Percentiles rank a stretch among this genome's conserved stretches.
Evolutionary conservation across 2,888 invertebrate species (phyloP).

Genomic region (Notocelia uddmanniana): DNA sequence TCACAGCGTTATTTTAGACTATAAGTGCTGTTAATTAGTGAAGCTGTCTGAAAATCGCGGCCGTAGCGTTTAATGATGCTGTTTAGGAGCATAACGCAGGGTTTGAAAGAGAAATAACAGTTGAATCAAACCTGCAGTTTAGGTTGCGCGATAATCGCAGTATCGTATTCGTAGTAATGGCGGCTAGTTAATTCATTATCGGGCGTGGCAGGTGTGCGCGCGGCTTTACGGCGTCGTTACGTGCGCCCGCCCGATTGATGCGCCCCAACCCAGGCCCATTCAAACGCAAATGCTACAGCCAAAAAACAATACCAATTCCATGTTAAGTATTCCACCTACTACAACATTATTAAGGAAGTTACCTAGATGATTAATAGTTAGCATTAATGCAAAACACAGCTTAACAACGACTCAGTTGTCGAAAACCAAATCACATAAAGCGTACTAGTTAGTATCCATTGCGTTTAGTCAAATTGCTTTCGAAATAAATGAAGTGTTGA

Average conservation of each 20-base stretch:
- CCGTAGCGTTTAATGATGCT: constrained; percentile 16
- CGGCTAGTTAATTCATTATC: constrained; percentile 78
- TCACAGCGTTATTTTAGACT: not conserved
- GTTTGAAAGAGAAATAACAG: constrained; percentile 59
- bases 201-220: constrained; percentile 73
- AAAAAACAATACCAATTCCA: constrained; percentile 36
- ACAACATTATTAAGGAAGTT: constrained; percentile 1
- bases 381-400: not conserved
- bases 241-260: constrained; percentile 44
- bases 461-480: constrained; percentile 78
- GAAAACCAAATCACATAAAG: constrained; percentile 58
- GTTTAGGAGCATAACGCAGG: constrained; percentile 16
- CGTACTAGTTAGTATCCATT: constrained; percentile 61
- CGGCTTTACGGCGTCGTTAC: constrained; percentile 76
- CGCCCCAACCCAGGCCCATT: constrained; percentile 36
- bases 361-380: not conserved
- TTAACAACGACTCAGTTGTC: not conserved
- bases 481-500: constrained; percentile 78
- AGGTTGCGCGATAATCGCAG: constrained; percentile 65
- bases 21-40: constrained; percentile 4
- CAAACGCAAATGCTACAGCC: constrained; percentile 42
- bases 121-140: constrained; percentile 63
- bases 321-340: not conserved
- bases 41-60: constrained; percentile 11
- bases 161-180: constrained; percentile 71